These are phyloP conservation scores for Tricholauxania praeusta DNA, from an alignment of 2,888 invertebrate genomes.

Conservation along the genomic window DNA sequence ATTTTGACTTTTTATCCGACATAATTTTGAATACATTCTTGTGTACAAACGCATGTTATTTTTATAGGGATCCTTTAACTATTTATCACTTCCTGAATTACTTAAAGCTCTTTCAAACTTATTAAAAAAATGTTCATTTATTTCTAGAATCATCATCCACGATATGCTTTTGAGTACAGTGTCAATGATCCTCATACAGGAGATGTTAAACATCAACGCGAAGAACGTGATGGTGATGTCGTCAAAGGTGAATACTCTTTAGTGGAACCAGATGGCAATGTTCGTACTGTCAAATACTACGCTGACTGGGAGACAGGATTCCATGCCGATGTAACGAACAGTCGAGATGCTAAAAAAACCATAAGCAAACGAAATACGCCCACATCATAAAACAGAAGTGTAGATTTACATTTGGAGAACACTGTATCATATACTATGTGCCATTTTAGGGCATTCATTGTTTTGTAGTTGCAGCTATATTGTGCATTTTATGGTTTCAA, in stretches of 20 bases:
- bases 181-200: slow-evolving; percentile 82
- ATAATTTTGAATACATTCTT: not conserved
- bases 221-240: slow-evolving; percentile 79
- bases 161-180: slow-evolving; percentile 80
- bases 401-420: not conserved
- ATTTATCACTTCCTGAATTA: too few species aligned
- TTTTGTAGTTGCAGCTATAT: slow-evolving; percentile 32
- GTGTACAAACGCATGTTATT: too few species aligned
- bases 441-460: slow-evolving; percentile 34
- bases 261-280: slow-evolving; percentile 81
- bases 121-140: not conserved
- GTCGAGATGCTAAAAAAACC: slow-evolving; percentile 69
- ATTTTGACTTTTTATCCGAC: not conserved
- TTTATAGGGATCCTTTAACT: too few species aligned
- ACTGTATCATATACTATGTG: slow-evolving; percentile 14
- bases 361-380: slow-evolving; percentile 61
- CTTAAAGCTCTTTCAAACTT: too few species aligned
- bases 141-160: slow-evolving; percentile 74
- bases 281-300: slow-evolving; percentile 80
- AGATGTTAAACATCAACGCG: slow-evolving; percentile 80
- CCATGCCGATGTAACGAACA: slow-evolving; percentile 79
- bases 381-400: slow-evolving; percentile 53
- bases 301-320: slow-evolving; percentile 85
- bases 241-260: slow-evolving; percentile 78
- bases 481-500: slow-evolving; percentile 26